phyloP scores from a whole-genome alignment of 2,888 invertebrate species.

The Rhabditophanes sp. region DNA sequence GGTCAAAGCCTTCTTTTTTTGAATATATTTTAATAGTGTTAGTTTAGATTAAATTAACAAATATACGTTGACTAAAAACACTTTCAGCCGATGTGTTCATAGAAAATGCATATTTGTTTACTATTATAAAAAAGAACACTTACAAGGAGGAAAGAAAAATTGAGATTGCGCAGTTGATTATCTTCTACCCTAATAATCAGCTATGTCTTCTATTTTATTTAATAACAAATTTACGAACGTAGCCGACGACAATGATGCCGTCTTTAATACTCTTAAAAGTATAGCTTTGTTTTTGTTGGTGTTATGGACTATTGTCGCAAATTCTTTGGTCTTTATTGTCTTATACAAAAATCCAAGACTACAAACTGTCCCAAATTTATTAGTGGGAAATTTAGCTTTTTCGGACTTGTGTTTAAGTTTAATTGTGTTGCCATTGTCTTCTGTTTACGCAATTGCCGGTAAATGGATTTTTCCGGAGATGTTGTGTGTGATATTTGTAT shows the following conservation, averaged over 20 bases:
- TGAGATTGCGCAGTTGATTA: too few relatives aligned
- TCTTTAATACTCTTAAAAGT: conserved; percentile 32
- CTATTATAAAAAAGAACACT: too few relatives aligned
- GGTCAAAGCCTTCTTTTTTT: too few relatives aligned
- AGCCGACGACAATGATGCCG: conserved; percentile 5
- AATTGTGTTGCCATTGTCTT: conserved; percentile 48
- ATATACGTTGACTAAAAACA: too few relatives aligned
- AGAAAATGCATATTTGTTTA: too few relatives aligned
- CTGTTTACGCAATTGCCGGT: conserved; percentile 46
- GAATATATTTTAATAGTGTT: too few relatives aligned
- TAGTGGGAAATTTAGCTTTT: conserved; percentile 48
- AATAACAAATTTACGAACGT: too few relatives aligned
- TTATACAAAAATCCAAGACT: conserved; percentile 43
- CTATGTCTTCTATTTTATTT: too few relatives aligned
- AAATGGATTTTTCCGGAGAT: conserved; percentile 47
- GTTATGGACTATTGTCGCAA: conserved; percentile 42
- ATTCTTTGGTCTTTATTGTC: conserved; percentile 42
- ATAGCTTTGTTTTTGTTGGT: conserved; percentile 37
- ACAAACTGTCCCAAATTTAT: conserved; percentile 47
- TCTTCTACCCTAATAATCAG: too few relatives aligned
- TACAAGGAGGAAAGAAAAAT: too few relatives aligned
- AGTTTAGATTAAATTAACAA: too few relatives aligned
- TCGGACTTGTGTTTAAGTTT: conserved; percentile 48
- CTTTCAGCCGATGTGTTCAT: too few relatives aligned
- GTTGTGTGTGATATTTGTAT: conserved; percentile 48